These are phyloP conservation scores for Anolis carolinensis DNA, from an alignment of 2,113 vertebrate genomes.

Conservation along the genomic window DNA sequence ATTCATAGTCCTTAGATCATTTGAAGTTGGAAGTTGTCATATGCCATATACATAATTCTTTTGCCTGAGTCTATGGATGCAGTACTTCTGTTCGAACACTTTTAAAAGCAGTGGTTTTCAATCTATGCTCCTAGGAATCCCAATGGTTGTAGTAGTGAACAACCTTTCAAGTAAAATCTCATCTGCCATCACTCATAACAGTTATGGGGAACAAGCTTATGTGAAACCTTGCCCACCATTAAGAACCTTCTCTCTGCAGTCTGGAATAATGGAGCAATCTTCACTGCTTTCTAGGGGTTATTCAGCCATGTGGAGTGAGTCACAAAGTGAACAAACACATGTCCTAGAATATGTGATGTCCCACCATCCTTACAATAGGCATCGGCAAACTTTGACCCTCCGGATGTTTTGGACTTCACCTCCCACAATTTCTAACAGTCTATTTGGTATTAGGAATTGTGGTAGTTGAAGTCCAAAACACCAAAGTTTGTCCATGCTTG, in stretches of 20 bases:
- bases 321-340: background rate
- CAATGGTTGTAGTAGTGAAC: background rate
- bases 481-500: no score
- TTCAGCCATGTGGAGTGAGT: background rate
- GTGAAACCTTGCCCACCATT: background rate
- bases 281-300: background rate
- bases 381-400: no score
- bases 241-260: no score
- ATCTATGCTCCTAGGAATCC: background rate
- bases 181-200: background rate
- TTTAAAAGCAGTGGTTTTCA: constrained; percentile 36
- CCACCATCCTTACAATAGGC: background rate
- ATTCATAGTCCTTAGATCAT: constrained; percentile 32
- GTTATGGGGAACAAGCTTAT: background rate
- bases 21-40: constrained; percentile 50
- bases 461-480: no score
- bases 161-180: background rate
- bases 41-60: constrained; percentile 42
- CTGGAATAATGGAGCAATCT: background rate
- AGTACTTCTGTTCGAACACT: constrained; percentile 32
- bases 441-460: no score
- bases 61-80: constrained; percentile 35
- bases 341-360: background rate
- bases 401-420: no score
- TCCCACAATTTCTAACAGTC: no score